These are phyloP conservation scores for Catostomus latipinnis DNA, from an alignment of 2,797 vertebrate genomes.

Conservation along the genomic window DNA sequence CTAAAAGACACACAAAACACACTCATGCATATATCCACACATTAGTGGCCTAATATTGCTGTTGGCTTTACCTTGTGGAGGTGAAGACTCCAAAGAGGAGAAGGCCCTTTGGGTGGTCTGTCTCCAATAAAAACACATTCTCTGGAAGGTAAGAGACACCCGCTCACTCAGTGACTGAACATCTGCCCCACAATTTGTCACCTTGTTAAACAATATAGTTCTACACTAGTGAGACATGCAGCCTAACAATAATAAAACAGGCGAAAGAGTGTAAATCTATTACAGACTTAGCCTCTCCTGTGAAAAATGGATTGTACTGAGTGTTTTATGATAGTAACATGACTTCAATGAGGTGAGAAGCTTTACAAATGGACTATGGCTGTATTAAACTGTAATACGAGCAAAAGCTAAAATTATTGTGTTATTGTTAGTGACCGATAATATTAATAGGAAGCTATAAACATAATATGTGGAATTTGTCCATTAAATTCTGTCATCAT, in stretches of 20 bases:
- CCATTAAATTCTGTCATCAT: no score
- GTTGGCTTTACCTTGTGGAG: constrained; percentile 89
- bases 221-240: not conserved
- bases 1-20: constrained; percentile 15
- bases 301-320: constrained; percentile 2
- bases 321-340: constrained; percentile 34
- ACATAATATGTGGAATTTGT: not conserved
- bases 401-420: constrained; percentile 11
- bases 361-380: not conserved
- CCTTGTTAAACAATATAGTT: not conserved
- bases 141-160: constrained; percentile 77
- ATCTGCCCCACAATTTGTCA: constrained; percentile 7
- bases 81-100: constrained; percentile 95
- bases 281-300: not conserved
- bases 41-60: constrained; percentile 16
- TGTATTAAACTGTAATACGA: not conserved
- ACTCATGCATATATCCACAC: constrained; percentile 1
- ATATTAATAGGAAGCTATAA: not conserved
- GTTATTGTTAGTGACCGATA: not conserved
- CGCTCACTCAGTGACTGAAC: constrained; percentile 2
- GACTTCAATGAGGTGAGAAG: constrained; percentile 38
- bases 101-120: constrained; percentile 90
- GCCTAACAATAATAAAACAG: constrained; percentile 17
- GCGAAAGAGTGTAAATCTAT: constrained; percentile 27
- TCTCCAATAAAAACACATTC: constrained; percentile 95